Evolutionary conservation across 2,797 vertebrate genomes (phyloP).

Genomic region (Artibeus jamaicensis): DNA sequence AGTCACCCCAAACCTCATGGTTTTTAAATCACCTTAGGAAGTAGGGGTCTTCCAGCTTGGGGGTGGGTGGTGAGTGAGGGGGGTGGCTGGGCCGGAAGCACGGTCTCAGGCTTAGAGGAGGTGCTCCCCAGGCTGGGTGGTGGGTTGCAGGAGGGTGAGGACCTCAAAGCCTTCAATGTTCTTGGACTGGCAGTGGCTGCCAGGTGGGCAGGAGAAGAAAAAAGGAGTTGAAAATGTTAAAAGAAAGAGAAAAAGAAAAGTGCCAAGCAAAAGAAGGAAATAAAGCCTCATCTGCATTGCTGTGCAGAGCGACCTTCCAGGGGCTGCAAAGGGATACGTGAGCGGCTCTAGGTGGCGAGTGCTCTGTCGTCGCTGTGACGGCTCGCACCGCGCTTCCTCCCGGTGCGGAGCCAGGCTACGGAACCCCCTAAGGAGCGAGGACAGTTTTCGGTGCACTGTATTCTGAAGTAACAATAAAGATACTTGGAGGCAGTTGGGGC

Average conservation of each 20-base stretch:
- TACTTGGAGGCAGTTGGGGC: not conserved
- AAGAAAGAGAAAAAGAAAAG: not conserved
- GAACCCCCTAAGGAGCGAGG: not conserved
- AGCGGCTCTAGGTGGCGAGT: not conserved
- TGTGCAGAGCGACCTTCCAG: not conserved
- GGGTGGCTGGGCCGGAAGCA: too few relatives aligned
- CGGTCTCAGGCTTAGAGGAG: not conserved
- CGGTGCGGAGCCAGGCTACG: not conserved
- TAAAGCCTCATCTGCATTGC: not conserved
- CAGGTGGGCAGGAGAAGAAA: not conserved
- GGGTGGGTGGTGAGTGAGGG: too few relatives aligned
- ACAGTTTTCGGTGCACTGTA: not conserved
- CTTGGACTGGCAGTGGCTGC: not conserved
- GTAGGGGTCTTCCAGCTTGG: not conserved
- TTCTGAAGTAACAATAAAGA: not conserved
- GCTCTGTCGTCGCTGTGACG: not conserved
- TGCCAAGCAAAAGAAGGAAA: not conserved
- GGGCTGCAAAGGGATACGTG: not conserved
- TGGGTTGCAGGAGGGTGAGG: not conserved
- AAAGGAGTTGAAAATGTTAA: not conserved
- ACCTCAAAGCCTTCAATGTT: not conserved
- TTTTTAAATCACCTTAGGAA: not conserved
- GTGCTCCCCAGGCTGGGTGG: not conserved
- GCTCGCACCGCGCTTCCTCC: not conserved
- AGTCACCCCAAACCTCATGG: not conserved